Evolutionary conservation across 53 echinoderm and acorn worm genomes (phyloP).

Genomic region (Astropecten irregularis): DNA sequence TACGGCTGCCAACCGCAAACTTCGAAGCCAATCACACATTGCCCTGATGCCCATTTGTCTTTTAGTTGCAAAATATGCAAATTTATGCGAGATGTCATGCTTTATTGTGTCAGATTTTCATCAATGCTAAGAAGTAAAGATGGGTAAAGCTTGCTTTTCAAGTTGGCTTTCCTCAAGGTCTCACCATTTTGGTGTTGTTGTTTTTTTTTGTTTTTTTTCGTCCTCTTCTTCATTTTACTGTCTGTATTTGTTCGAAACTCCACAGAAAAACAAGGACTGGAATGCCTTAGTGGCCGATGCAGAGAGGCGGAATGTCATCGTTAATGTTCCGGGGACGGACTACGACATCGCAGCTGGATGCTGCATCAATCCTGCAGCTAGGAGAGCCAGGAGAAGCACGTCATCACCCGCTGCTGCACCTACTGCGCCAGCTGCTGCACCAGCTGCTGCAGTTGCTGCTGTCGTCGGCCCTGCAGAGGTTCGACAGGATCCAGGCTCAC

Average conservation of each 20-base stretch:
- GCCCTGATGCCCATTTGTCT: no score
- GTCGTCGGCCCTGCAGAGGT: not conserved
- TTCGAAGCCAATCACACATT: no score
- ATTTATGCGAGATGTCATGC: no score
- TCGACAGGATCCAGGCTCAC: not conserved
- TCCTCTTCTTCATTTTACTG: no score
- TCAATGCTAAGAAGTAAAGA: no score
- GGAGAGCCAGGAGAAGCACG: not conserved
- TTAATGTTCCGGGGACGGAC: not conserved
- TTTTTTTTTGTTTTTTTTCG: not conserved
- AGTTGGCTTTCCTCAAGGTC: no score
- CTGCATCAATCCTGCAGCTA: slow-evolving; percentile 2
- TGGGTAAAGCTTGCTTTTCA: no score
- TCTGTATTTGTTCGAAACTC: not conserved
- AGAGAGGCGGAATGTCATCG: not conserved
- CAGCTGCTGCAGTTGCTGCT: not conserved
- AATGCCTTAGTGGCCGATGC: slow-evolving; percentile 48
- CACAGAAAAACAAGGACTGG: slow-evolving; percentile 40
- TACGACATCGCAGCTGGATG: not conserved
- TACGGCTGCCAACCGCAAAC: no score
- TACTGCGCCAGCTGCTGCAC: not conserved
- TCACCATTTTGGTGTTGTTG: not conserved
- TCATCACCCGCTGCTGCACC: not conserved
- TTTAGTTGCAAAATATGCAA: no score
- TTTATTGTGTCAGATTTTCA: no score